phyloP scores from a whole-genome alignment of 2,797 vertebrate species.

The Varecia variegata region DNA sequence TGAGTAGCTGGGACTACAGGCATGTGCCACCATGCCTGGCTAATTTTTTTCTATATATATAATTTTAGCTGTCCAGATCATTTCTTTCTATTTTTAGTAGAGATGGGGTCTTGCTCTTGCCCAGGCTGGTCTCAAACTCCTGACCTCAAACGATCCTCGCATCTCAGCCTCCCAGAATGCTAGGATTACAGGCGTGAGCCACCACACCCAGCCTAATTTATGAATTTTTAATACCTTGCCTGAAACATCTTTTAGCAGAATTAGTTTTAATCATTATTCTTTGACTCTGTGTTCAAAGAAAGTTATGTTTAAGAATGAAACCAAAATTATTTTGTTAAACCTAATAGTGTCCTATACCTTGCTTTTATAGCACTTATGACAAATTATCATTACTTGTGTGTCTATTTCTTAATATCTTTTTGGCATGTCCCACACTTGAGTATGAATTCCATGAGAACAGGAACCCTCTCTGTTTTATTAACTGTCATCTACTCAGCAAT shows the following conservation, averaged over 20 bases:
- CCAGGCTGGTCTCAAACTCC: too few species aligned
- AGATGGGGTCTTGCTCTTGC: too few species aligned
- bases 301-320: conserved; percentile 27
- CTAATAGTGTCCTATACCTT: not conserved
- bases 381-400: not conserved
- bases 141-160: too few species aligned
- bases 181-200: too few species aligned
- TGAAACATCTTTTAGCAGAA: not conserved
- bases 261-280: not conserved
- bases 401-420: not conserved
- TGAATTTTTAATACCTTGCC: not conserved
- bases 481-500: not conserved
- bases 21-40: too few species aligned
- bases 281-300: not conserved
- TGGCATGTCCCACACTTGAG: not conserved
- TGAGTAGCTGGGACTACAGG: too few species aligned
- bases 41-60: too few species aligned
- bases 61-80: too few species aligned
- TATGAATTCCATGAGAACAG: not conserved
- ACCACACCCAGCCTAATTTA: too few species aligned
- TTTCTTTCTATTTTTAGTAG: too few species aligned
- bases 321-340: conserved; percentile 21
- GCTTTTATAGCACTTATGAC: not conserved
- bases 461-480: not conserved
- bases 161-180: too few species aligned